Evolutionary conservation across 2,888 invertebrate genomes (phyloP).

Genomic region (Euspilapteryx auroguttella): DNA sequence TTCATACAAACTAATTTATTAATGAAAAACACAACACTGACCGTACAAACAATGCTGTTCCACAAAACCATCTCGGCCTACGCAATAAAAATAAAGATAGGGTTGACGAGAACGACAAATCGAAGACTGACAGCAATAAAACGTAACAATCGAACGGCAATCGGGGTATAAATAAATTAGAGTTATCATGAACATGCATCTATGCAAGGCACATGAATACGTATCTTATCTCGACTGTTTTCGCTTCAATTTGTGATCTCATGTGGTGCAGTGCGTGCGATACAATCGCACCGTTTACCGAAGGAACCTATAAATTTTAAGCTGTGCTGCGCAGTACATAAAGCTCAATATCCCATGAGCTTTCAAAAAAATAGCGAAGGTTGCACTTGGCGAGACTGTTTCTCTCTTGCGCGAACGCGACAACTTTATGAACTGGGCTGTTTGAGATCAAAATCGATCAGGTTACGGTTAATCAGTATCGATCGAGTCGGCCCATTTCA

Average conservation of each 20-base stretch:
- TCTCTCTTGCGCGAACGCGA: conserved; percentile 3
- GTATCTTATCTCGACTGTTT: conserved; percentile 17
- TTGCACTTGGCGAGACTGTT: neutral
- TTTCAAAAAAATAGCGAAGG: too few relatives aligned
- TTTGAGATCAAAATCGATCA: conserved; percentile 16
- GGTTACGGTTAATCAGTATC: conserved; percentile 18
- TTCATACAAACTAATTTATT: conserved; percentile 8
- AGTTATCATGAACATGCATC: conserved; percentile 20
- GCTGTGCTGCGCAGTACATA: conserved; percentile 18
- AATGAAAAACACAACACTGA: too few relatives aligned
- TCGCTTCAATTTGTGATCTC: conserved; percentile 19
- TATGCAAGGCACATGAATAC: conserved; percentile 15
- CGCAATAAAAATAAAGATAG: too few relatives aligned
- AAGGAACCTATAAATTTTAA: conserved; percentile 19
- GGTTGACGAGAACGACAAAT: conserved; percentile 23
- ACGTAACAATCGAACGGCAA: conserved; percentile 23
- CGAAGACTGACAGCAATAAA: conserved; percentile 24
- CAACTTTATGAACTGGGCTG: conserved; percentile 15
- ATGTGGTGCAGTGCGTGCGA: conserved; percentile 8
- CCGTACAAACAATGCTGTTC: too few relatives aligned
- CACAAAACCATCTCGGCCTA: conserved; percentile 10
- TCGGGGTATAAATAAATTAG: conserved; percentile 18
- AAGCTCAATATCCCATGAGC: conserved; percentile 17
- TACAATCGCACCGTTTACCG: conserved; percentile 24
- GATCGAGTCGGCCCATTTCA: conserved; percentile 17